Evolutionary conservation across 2,888 invertebrate species (phyloP).

Genomic region (Blastobasis lacticolella): DNA sequence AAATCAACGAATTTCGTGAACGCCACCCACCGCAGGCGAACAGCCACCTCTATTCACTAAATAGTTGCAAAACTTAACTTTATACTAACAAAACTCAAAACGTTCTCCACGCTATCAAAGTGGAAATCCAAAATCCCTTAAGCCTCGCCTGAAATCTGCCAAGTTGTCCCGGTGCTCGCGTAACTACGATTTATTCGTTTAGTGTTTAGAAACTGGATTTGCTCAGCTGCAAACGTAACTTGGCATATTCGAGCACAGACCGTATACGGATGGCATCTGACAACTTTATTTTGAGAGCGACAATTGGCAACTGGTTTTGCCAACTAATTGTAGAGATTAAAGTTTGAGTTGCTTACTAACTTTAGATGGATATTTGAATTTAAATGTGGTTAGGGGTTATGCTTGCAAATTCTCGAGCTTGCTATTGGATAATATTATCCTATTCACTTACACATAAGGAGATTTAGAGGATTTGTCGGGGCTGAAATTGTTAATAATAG

Average conservation of each 20-base stretch:
- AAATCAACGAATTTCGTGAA: no score
- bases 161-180: constrained; percentile 13
- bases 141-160: constrained; percentile 51
- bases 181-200: neutral
- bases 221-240: constrained; percentile 14
- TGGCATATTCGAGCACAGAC: constrained; percentile 33
- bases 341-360: constrained; percentile 40
- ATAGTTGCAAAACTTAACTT: constrained; percentile 47
- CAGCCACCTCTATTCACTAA: constrained; percentile 9
- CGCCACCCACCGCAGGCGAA: no score
- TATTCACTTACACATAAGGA: no score
- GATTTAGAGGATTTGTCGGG: no score
- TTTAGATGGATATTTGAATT: constrained; percentile 36
- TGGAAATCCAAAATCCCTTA: constrained; percentile 63
- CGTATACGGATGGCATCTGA: constrained; percentile 35
- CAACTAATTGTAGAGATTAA: constrained; percentile 62
- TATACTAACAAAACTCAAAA: constrained; percentile 51
- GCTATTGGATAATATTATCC: no score
- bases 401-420: no score
- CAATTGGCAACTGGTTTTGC: constrained; percentile 63
- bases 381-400: constrained; percentile 21
- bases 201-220: constrained; percentile 14
- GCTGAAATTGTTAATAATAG: no score
- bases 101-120: constrained; percentile 61
- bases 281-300: constrained; percentile 61